These are phyloP conservation scores for Dasypus novemcinctus DNA, from an alignment of 2,113 vertebrate species.

Conservation along the genomic window DNA sequence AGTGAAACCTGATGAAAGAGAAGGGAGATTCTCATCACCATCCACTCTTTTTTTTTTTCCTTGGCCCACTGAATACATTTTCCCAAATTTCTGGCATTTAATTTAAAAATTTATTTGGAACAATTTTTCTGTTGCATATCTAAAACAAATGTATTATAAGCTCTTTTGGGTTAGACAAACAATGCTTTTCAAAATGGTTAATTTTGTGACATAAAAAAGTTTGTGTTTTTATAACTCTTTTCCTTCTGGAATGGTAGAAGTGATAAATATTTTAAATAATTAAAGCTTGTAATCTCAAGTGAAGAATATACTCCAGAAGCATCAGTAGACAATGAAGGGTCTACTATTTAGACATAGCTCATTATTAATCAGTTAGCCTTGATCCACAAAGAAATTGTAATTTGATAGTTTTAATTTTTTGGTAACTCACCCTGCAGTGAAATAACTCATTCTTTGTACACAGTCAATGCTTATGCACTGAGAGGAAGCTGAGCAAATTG, in stretches of 20 bases:
- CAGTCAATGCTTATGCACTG: neutral
- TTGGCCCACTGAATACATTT: constrained; percentile 68
- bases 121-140: constrained; percentile 43
- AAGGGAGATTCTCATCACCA: constrained; percentile 54
- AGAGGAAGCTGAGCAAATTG: neutral
- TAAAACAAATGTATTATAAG: constrained; percentile 45
- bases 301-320: constrained; percentile 23
- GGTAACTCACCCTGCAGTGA: neutral
- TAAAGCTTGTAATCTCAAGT: constrained; percentile 12
- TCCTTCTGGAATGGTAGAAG: neutral
- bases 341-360: neutral
- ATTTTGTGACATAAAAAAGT: neutral
- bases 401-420: constrained; percentile 51
- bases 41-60: constrained; percentile 57
- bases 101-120: constrained; percentile 65
- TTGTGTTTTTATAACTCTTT: neutral
- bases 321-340: neutral
- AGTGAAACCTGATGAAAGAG: constrained; percentile 74
- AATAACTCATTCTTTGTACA: neutral
- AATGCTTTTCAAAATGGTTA: constrained; percentile 43
- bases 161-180: constrained; percentile 30
- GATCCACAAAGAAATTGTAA: constrained; percentile 22
- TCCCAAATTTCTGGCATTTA: constrained; percentile 69
- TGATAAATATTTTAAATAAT: neutral
- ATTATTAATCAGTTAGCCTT: constrained; percentile 38